These are phyloP conservation scores for Thalassarche chlororhynchos DNA, from an alignment of 2,113 vertebrate genomes.

Conservation along the genomic window DNA sequence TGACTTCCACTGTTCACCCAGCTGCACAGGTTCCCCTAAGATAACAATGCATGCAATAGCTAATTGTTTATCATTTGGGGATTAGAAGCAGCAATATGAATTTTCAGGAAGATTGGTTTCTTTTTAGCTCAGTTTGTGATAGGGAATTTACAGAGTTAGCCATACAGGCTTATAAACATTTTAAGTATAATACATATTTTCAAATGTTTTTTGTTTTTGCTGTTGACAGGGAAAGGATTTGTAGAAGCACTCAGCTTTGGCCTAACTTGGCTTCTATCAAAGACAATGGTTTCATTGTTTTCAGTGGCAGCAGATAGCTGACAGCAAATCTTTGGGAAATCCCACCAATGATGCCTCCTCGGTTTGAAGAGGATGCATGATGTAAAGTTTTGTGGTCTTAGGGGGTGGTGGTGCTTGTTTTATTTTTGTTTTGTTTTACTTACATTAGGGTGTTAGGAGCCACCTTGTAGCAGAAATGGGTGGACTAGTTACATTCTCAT, in stretches of 20 bases:
- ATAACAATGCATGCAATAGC: background rate
- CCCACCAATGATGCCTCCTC: background rate
- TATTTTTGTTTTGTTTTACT: background rate
- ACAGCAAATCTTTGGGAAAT: background rate
- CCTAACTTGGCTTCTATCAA: background rate
- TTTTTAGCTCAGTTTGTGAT: background rate
- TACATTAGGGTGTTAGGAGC: background rate
- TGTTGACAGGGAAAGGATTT: background rate
- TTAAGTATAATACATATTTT: background rate
- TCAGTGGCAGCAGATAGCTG: background rate
- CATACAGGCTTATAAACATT: background rate
- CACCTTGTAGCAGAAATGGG: background rate
- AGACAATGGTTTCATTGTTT: background rate
- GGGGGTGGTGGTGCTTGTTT: background rate
- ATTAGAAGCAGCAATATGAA: background rate
- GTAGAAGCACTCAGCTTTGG: background rate
- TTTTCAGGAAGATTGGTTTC: background rate
- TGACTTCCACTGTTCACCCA: background rate
- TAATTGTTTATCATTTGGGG: background rate
- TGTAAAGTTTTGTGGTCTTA: background rate
- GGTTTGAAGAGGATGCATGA: rapidly evolving
- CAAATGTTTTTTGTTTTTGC: background rate
- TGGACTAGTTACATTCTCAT: background rate
- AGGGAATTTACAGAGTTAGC: background rate
- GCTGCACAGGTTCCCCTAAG: background rate